These are phyloP conservation scores for Scaptomyza flava DNA, from an alignment of 2,888 invertebrate genomes.

Conservation along the genomic window DNA sequence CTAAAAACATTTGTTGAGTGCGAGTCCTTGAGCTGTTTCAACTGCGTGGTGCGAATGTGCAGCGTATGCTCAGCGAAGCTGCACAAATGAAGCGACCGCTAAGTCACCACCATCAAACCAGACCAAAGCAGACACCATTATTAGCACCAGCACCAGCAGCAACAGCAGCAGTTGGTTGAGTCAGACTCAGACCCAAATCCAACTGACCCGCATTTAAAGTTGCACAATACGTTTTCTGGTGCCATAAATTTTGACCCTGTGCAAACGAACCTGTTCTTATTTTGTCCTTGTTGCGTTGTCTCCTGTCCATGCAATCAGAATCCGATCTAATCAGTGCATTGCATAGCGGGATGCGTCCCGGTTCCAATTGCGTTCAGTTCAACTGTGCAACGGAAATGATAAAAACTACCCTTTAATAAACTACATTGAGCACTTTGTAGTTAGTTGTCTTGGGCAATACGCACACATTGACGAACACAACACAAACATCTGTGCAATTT, in stretches of 20 bases:
- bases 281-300: constrained; percentile 37
- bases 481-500: constrained; percentile 81
- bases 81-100: constrained; percentile 82
- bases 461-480: constrained; percentile 20
- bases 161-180: constrained; percentile 41
- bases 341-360: constrained; percentile 60
- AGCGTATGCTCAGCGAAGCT: constrained; percentile 82
- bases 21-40: constrained; percentile 30
- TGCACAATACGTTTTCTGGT: constrained; percentile 83
- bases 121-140: constrained; percentile 46
- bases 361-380: constrained; percentile 67
- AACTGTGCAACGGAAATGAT: constrained; percentile 78
- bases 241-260: constrained; percentile 76
- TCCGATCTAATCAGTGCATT: constrained; percentile 75
- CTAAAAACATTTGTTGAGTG: constrained; percentile 57
- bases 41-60: constrained; percentile 61
- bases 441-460: constrained; percentile 36
- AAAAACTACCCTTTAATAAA: constrained; percentile 84
- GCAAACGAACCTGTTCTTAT: constrained; percentile 62
- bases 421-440: constrained; percentile 35
- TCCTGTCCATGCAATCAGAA: constrained; percentile 63
- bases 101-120: constrained; percentile 73
- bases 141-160: constrained; percentile 48
- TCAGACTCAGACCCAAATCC: constrained; percentile 3
- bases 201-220: constrained; percentile 80